These are phyloP conservation scores for Drosophila nigrodunni DNA, from an alignment of 1,140 invertebrate species.

Conservation along the genomic window DNA sequence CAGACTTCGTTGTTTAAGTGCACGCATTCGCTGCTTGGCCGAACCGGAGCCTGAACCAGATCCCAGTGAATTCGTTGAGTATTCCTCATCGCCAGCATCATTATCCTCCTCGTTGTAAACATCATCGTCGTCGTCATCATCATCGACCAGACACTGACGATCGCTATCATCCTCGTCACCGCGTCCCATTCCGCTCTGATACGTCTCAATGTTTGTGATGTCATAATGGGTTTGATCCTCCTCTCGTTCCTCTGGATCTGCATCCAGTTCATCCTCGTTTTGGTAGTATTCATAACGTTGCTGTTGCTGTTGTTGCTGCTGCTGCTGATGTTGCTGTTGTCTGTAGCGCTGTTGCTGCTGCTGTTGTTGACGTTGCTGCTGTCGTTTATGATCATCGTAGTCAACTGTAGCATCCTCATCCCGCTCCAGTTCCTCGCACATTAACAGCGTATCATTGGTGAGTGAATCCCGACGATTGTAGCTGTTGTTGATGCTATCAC, in stretches of 20 bases:
- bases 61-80: constrained; percentile 74
- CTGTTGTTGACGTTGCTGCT: constrained; percentile 45
- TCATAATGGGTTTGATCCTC: constrained; percentile 83
- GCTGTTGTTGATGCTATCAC: constrained; percentile 79
- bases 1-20: constrained; percentile 70
- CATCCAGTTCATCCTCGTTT: constrained; percentile 71
- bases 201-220: constrained; percentile 83
- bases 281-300: constrained; percentile 78
- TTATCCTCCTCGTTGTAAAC: constrained; percentile 73
- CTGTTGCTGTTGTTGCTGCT: constrained; percentile 62
- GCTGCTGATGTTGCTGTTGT: constrained; percentile 60
- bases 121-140: constrained; percentile 64
- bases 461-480: constrained; percentile 78
- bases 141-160: constrained; percentile 73
- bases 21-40: constrained; percentile 72
- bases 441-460: constrained; percentile 75
- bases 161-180: constrained; percentile 79
- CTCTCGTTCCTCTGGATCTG: constrained; percentile 72
- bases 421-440: constrained; percentile 77
- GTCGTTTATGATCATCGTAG: constrained; percentile 54
- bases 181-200: constrained; percentile 70
- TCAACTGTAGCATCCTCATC: constrained; percentile 64
- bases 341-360: constrained; percentile 56
- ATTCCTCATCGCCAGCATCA: constrained; percentile 79
- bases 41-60: constrained; percentile 69